These are phyloP conservation scores for Adelognathus sp. DNA, from an alignment of 2,888 invertebrate genomes.

Conservation along the genomic window DNA sequence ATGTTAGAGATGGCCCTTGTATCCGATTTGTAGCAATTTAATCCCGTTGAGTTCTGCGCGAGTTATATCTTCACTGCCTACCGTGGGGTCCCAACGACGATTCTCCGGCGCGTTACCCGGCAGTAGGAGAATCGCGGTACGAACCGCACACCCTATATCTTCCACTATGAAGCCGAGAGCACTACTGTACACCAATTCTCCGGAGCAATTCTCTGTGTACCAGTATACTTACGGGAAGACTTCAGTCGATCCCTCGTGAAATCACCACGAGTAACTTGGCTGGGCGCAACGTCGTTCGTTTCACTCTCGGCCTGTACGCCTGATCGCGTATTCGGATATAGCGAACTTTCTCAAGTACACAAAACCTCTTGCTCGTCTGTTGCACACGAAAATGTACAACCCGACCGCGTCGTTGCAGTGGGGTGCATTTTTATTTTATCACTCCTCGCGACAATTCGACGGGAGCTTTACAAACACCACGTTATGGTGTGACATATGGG, in stretches of 20 bases:
- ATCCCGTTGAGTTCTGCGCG: constrained; percentile 66
- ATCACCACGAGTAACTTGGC: constrained; percentile 48
- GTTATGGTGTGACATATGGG: too few species aligned
- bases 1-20: constrained; percentile 68
- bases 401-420: not conserved
- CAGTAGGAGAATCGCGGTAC: constrained; percentile 13
- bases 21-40: constrained; percentile 76
- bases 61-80: constrained; percentile 20
- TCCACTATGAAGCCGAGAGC: constrained; percentile 19
- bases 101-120: constrained; percentile 23
- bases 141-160: constrained; percentile 22
- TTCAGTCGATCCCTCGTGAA: constrained; percentile 58
- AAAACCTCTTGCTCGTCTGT: not conserved
- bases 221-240: constrained; percentile 33
- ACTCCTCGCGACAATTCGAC: not conserved
- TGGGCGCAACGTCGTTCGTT: not conserved
- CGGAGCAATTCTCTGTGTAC: constrained; percentile 29
- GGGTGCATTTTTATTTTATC: not conserved
- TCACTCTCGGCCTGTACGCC: not conserved
- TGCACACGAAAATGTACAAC: not conserved
- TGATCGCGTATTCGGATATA: constrained; percentile 12
- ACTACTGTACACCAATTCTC: not conserved
- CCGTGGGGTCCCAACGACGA: not conserved
- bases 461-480: not conserved
- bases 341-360: constrained; percentile 18